Evolutionary conservation across 2,797 vertebrate genomes (phyloP).

Genomic region (Aeoliscus strigatus): DNA sequence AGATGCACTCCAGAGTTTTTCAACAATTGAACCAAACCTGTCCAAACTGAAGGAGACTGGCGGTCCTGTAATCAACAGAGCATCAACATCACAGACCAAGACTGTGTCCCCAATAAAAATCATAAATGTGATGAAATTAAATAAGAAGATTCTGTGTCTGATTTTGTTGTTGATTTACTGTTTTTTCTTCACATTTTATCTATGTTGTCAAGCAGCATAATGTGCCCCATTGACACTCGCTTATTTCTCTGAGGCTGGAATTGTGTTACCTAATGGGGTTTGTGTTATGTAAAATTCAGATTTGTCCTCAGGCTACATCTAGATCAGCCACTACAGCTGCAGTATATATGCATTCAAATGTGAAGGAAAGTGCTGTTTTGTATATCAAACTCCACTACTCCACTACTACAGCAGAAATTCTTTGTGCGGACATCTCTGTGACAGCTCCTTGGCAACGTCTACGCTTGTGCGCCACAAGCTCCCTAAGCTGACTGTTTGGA

Average conservation of each 20-base stretch:
- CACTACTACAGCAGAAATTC: constrained; percentile 59
- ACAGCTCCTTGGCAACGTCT: constrained; percentile 74
- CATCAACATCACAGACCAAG: constrained; percentile 21
- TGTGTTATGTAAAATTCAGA: constrained; percentile 28
- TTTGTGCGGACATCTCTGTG: constrained; percentile 72
- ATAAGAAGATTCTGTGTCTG: too few relatives aligned
- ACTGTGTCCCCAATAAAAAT: not conserved
- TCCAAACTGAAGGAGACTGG: constrained; percentile 46
- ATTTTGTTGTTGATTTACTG: too few relatives aligned
- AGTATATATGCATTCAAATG: constrained; percentile 69
- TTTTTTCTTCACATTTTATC: too few relatives aligned
- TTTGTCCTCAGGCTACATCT: constrained; percentile 37
- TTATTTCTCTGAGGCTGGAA: constrained; percentile 52
- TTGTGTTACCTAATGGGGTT: constrained; percentile 45
- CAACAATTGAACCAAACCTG: constrained; percentile 52
- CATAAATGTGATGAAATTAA: not conserved
- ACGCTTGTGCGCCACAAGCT: constrained; percentile 67
- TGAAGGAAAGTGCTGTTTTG: constrained; percentile 54
- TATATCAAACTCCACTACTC: constrained; percentile 67
- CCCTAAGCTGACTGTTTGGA: constrained; percentile 75
- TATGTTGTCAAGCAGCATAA: too few relatives aligned
- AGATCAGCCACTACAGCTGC: constrained; percentile 38
- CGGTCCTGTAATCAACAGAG: constrained; percentile 24
- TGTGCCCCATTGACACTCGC: constrained; percentile 33
- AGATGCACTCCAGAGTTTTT: constrained; percentile 63